Base-by-base conservation (phyloP, 1,140 invertebrate genomes). In the Sogatella furcifera region DNA sequence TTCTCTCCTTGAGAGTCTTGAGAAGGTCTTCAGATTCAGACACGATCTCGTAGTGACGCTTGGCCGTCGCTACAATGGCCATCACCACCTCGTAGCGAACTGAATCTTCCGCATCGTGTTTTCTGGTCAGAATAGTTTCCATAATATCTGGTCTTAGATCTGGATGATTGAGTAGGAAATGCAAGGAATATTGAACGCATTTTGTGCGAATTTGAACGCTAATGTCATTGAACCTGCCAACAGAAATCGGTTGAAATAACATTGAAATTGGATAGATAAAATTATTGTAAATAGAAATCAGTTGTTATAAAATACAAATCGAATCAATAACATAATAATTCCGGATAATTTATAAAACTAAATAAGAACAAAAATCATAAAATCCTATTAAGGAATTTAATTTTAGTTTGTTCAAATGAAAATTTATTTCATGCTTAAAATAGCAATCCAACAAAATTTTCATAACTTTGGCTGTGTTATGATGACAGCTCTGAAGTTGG, bases 111-210 rank as follows among this genome's bases (percentile, higher is more conserved):
- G 90, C 84, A 72, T 98, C 95, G 68, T 97, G 95, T 68, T 96
- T 92, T 14, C 95, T 80, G 71, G 92, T 76, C 66, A 89, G 89
- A 14, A 95, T 70, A 1, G 89, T 90, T 38, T 92, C 90, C 0
- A 90, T 92, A 44, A 97, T 95, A 69, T 98, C 95, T 69, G 87
- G 84, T 28, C 90, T 80, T 24, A 97, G 73, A 70, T 94, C 89
- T 0, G 91, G 90, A 76, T 98, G 95, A 74, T 98, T 95, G 3
- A 97, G 76, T 19, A 98, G 77, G 72, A 98, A 97, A 73, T 97
- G 92, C 89, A 97, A 96, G 13, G 93, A 95, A 71, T 96, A 95
- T 70, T 97, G 93, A 0, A 97, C 94, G 76, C 95, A 98, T 69
- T 95, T 94, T 24, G 88, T 94, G 55, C 95, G 82, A 62, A 98